These are phyloP conservation scores for Chlorocebus sabaeus DNA, from an alignment of 2,113 vertebrate genomes.

Conservation along the genomic window DNA sequence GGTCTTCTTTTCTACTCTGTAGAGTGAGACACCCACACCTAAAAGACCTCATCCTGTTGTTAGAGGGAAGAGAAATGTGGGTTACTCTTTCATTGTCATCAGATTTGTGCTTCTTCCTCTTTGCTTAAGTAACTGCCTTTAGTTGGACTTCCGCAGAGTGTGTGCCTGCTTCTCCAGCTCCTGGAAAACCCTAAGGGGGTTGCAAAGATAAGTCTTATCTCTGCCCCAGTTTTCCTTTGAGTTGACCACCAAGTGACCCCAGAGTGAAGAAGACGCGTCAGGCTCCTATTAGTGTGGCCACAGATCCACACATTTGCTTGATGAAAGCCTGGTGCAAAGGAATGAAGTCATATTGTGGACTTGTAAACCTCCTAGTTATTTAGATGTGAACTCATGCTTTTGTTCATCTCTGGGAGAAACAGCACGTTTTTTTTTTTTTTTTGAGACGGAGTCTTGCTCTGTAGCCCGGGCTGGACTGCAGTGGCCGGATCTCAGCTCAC, in stretches of 20 bases:
- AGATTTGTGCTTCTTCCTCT: neutral
- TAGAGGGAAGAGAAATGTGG: neutral
- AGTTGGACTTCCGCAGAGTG: rapidly evolving
- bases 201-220: neutral
- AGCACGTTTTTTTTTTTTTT: neutral
- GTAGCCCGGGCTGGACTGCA: too few species aligned
- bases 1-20: rapidly evolving
- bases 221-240: neutral
- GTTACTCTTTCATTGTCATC: rapidly evolving
- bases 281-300: rapidly evolving
- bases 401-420: rapidly evolving
- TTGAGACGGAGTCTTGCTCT: too few species aligned
- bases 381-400: neutral
- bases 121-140: neutral
- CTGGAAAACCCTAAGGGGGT: neutral
- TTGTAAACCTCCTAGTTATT: rapidly evolving
- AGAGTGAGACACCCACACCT: rapidly evolving
- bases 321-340: neutral
- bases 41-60: neutral
- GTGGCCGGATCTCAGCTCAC: too few species aligned
- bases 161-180: neutral
- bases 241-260: neutral
- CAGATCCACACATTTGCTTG: neutral
- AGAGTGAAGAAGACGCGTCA: neutral
- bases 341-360: rapidly evolving